A percentile compares a stretch with the other conserved stretches of the same genome.
These are phyloP conservation scores for Pipistrellus kuhlii DNA, from an alignment of 2,797 vertebrate species.

Conservation along the genomic window DNA sequence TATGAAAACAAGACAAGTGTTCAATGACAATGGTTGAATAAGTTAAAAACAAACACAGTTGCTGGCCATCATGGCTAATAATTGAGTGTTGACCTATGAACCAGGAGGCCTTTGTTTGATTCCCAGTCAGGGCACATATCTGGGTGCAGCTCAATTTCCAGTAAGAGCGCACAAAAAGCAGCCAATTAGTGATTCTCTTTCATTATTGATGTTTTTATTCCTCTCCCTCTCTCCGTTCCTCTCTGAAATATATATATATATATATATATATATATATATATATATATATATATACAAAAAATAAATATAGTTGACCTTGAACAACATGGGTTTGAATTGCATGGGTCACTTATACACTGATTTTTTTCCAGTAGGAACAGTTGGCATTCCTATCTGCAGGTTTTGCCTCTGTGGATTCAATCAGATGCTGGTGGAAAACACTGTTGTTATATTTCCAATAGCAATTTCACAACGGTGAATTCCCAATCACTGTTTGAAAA, in stretches of 20 bases:
- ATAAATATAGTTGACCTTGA: background rate
- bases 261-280: too few relatives aligned
- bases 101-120: too few relatives aligned
- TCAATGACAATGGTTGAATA: background rate
- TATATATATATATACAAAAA: too few relatives aligned
- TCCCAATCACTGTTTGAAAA: background rate
- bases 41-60: conserved; percentile 7
- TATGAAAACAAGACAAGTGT: background rate
- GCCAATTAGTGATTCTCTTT: too few relatives aligned
- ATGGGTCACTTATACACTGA: background rate
- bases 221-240: too few relatives aligned
- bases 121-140: too few relatives aligned
- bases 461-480: background rate
- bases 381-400: background rate
- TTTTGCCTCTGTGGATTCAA: background rate
- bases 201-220: too few relatives aligned
- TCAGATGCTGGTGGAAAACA: background rate
- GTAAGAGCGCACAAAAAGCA: too few relatives aligned
- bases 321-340: background rate
- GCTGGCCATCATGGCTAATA: too few relatives aligned
- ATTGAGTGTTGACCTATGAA: too few relatives aligned
- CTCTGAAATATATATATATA: too few relatives aligned
- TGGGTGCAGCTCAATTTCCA: too few relatives aligned
- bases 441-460: background rate
- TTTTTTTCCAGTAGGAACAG: background rate